Evolutionary conservation across 2,888 invertebrate species (phyloP), one percentile per base, ranked within the genome.

Genomic region (Odiellus spinosus): DNA sequence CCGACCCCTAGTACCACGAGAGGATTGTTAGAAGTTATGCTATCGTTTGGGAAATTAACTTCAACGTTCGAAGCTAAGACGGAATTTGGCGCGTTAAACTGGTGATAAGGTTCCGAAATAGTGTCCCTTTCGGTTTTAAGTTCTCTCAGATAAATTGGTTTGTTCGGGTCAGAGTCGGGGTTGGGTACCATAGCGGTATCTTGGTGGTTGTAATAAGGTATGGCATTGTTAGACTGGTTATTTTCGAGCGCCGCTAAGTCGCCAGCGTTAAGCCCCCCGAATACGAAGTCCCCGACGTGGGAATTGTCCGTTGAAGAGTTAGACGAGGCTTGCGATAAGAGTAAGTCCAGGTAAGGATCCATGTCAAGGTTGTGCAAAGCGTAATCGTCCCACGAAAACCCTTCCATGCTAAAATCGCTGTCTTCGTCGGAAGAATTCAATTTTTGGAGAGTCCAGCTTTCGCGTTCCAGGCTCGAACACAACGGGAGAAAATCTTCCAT

Each of bases 1-100:
- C 61, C 64, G 1, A 65, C 64, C 3, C 64, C 65, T 15, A 65
- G 55, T 21, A 65, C 65, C 12, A 64, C 62, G 26, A 65, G 57
- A 26, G 26, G 26, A 26, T 26, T 26, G 26, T 26, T 26, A 8
- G 26, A 26, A 4, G 26, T 26, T 26, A 26, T 26, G 26, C 5
- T 26, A 26, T 26, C 26, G 26, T 8, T 26, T 8, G 26, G 26
- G 26, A 26, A 26, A 8, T 8, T 26, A 26, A 26, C 26, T 6
- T 26, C 26, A n/a, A n/a, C n/a, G n/a, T n/a, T n/a, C n/a, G n/a
- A n/a, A n/a, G n/a, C n/a, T n/a, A n/a, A n/a, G 8, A 6, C 26
- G 26, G 5, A 8, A 8, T 26, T 26, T 4, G 4, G 8, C 26
- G 8, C 26, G 8, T 4, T 26, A 6, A 6, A 8, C 26, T 6